phyloP scores from a whole-genome alignment of 2,113 vertebrate genomes.

The Cariama cristata region DNA sequence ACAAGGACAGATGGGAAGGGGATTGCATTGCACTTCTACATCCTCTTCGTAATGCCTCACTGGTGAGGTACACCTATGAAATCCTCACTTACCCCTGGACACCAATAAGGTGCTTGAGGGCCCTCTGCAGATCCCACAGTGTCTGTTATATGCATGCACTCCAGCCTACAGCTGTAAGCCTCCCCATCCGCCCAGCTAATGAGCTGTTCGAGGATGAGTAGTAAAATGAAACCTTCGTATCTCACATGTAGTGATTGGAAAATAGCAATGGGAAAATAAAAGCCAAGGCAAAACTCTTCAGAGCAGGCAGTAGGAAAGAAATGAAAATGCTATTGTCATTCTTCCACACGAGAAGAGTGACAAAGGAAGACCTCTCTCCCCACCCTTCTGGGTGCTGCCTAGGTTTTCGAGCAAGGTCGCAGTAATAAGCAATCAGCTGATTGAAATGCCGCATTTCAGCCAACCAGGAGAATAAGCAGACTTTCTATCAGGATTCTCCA shows the following conservation, averaged over 20 bases:
- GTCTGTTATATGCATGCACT: background rate
- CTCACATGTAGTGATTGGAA: background rate
- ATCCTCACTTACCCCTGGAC: background rate
- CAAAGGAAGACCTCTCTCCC: constrained; percentile 25
- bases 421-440: constrained; percentile 56
- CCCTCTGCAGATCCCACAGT: background rate
- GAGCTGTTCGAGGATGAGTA: background rate
- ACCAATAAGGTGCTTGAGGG: background rate
- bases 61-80: background rate
- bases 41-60: background rate
- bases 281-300: background rate
- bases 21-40: background rate
- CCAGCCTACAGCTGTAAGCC: background rate
- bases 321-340: background rate
- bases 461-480: constrained; percentile 43
- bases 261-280: background rate
- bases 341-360: constrained; percentile 29
- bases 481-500: constrained; percentile 61
- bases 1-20: background rate
- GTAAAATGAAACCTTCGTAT: background rate
- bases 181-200: background rate
- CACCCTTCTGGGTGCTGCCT: background rate
- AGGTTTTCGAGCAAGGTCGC: constrained; percentile 39
- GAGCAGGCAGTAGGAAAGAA: background rate
- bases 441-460: constrained; percentile 32